Evolutionary conservation across 2,888 invertebrate species (phyloP), one percentile per base, ranked within the genome.

Genomic region (Schizaphis graminum): DNA sequence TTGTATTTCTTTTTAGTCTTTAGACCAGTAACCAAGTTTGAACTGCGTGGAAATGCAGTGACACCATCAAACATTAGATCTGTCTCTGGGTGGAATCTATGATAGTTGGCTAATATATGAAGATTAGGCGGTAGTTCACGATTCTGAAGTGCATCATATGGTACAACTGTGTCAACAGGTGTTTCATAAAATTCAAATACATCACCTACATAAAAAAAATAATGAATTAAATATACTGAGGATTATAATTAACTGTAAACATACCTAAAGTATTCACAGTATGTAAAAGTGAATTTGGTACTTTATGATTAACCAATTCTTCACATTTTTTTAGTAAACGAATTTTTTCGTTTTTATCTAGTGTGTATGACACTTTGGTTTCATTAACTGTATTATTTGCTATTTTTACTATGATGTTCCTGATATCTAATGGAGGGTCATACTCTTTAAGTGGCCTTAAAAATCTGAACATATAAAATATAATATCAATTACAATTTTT

Each of bases 81-180:
- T 7, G 95, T 95, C 97, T 98, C 97, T 95, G 98, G 98, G 96
- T 98, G 97, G 96, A 98, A 99, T 94, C 98, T 96, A 87, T 97
- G 96, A 96, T 98, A 98, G 89, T 99, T 97, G 94, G 97, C 96
- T 95, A 98, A 97, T 8, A 99, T 96, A 96, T 99, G 97, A 53
- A 99, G 96, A 96, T 99, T 99, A 95, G 97, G 97, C 0, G 99
- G 99, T 91, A 99, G 96, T 57, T 98, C 97, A 95, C 97, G 97
- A 94, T 96, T 96, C 13, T 92, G 95, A 95, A 98, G 95, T 61
- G 97, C 96, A 95, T 98, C 98, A 95, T 97, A 97, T 35, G 98
- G 98, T 44, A 97, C 97, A 8, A 96, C 96, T 0, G 97, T 97
- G 95, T 97, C 96, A 3, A 98, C 97, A 41, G 97, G 97, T 7